Evolutionary conservation across 92 coral and sea anemone species (phyloP).

Genomic region (Epizoanthus illoricatus): DNA sequence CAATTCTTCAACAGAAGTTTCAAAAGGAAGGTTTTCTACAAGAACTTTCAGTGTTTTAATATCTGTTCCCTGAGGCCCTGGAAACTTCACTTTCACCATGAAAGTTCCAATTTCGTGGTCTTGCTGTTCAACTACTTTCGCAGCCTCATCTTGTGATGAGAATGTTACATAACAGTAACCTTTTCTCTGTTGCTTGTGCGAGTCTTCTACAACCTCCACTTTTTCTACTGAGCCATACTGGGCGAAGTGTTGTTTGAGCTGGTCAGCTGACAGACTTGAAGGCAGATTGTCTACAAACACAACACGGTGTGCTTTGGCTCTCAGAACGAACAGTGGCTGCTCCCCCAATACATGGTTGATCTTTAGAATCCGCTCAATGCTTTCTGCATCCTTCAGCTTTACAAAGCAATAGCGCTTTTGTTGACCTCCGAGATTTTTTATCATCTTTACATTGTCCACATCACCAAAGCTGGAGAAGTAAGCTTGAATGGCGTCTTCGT

Average conservation of each 20-base stretch:
- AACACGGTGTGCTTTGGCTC: constrained; percentile 42
- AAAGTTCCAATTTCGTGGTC: constrained; percentile 16
- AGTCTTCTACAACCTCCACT: constrained; percentile 28
- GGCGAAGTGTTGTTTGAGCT: constrained; percentile 21
- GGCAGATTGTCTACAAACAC: constrained; percentile 29
- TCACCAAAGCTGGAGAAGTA: constrained; percentile 39
- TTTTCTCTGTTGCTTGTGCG: constrained; percentile 9
- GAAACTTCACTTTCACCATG: constrained; percentile 21
- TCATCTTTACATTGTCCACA: constrained; percentile 26
- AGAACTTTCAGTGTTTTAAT: constrained; percentile 28
- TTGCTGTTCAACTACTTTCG: constrained; percentile 26
- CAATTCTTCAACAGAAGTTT: constrained; percentile 46
- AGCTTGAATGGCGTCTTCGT: constrained; percentile 10
- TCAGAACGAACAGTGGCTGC: constrained; percentile 15
- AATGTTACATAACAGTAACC: constrained; percentile 34
- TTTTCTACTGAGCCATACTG: constrained; percentile 38
- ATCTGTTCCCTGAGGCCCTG: constrained; percentile 30
- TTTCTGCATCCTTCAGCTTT: constrained; percentile 16
- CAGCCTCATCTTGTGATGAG: constrained; percentile 43
- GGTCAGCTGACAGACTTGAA: constrained; percentile 17
- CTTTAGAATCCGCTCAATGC: constrained; percentile 34
- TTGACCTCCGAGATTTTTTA: constrained; percentile 34
- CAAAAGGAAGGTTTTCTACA: constrained; percentile 38
- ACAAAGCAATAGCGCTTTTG: constrained; percentile 37
- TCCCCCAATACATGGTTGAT: constrained; percentile 27